A percentile compares a stretch with the other conserved stretches of the same genome.
phyloP scores from a whole-genome alignment of 2,888 invertebrate genomes.

The Mythimna loreyi region DNA sequence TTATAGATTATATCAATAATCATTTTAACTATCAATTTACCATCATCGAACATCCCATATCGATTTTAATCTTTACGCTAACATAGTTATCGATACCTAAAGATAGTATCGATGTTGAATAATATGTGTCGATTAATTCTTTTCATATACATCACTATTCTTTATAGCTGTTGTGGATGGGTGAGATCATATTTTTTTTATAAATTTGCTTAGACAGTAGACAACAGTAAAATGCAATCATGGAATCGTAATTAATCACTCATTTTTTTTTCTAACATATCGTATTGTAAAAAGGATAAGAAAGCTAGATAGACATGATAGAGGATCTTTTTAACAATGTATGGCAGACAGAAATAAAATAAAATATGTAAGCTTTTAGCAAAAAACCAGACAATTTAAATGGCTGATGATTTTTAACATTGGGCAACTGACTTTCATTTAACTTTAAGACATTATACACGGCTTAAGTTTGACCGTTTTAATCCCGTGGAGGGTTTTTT shows the following conservation, averaged over 20 bases:
- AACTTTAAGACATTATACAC: too few relatives aligned
- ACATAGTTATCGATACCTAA: slow-evolving; percentile 47
- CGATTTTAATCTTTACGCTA: slow-evolving; percentile 45
- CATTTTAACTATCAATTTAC: slow-evolving; percentile 36
- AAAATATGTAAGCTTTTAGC: not conserved
- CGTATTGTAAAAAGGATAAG: slow-evolving; percentile 42
- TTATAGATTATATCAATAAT: slow-evolving; percentile 51
- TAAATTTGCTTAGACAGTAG: slow-evolving; percentile 53
- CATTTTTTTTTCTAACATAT: slow-evolving; percentile 43
- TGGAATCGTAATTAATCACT: slow-evolving; percentile 62
- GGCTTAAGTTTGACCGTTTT: not conserved
- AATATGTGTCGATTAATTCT: slow-evolving; percentile 51
- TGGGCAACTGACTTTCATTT: slow-evolving; percentile 3
- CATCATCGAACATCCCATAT: slow-evolving; percentile 37
- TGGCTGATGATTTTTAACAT: not conserved
- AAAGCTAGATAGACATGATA: slow-evolving; percentile 44
- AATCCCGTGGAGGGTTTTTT: too few relatives aligned
- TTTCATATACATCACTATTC: slow-evolving; percentile 40
- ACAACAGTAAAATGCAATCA: slow-evolving; percentile 62
- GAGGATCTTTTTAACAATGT: slow-evolving; percentile 35
- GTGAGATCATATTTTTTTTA: slow-evolving; percentile 61
- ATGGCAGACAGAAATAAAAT: slow-evolving; percentile 25
- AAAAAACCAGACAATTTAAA: not conserved
- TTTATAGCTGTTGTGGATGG: slow-evolving; percentile 16
- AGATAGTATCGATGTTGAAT: slow-evolving; percentile 54